Evolutionary conservation across 2,113 vertebrate species (phyloP).

Genomic region (Podiceps cristatus): DNA sequence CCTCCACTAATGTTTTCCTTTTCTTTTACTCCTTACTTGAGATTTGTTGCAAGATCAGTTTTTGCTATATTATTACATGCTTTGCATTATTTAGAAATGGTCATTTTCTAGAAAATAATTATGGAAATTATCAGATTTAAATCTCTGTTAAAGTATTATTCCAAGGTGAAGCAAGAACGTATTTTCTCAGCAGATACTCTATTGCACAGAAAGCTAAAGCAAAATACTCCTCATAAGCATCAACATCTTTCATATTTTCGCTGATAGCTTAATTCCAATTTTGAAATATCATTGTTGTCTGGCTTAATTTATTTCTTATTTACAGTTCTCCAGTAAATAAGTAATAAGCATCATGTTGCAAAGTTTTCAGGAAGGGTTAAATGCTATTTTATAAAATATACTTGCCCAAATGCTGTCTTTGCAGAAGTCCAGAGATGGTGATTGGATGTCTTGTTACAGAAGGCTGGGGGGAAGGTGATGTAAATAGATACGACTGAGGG

Average conservation of each 20-base stretch:
- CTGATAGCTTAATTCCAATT: not conserved
- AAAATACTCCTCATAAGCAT: not conserved
- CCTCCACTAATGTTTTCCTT: not conserved
- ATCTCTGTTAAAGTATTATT: not conserved
- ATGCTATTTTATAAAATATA: not conserved
- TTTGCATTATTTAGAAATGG: not conserved
- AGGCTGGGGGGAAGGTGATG: constrained; percentile 28
- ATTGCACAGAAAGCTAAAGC: not conserved
- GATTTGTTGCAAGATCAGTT: not conserved
- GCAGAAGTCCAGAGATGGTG: constrained; percentile 70
- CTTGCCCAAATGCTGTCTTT: constrained; percentile 72
- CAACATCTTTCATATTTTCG: not conserved
- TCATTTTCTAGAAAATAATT: not conserved
- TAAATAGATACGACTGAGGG: not conserved
- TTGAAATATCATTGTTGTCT: not conserved
- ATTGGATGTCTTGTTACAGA: constrained; percentile 49
- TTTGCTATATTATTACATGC: not conserved
- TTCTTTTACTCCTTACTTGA: not conserved
- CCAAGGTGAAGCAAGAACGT: not conserved
- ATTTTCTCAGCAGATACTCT: not conserved
- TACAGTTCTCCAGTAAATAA: not conserved
- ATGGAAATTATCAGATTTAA: not conserved
- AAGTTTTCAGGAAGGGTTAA: not conserved
- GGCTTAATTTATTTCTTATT: not conserved
- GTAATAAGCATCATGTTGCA: not conserved